Base-by-base conservation (phyloP, 2,113 vertebrate species). In the Semnornis frantzii region DNA sequence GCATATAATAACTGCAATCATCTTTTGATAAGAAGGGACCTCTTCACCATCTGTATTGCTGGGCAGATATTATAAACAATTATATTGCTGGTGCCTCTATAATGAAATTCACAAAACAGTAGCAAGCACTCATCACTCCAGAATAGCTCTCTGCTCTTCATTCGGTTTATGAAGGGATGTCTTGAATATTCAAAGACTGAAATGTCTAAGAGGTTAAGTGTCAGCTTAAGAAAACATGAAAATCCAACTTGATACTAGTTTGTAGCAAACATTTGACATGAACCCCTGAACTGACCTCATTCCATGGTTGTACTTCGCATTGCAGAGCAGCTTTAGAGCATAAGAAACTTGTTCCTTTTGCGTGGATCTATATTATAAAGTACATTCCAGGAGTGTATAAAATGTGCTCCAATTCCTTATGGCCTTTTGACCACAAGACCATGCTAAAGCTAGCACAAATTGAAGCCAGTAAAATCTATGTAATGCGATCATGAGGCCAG, bases 21-120 rank as follows among this genome's bases (percentile, higher is more conserved):
- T 92, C 71, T 89, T 93, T 92, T 87, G 30, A 34, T 71, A 92
- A 77, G 66, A 87, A 87, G 33, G 69, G 52, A 82, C 24, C 79
- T 74, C 50, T 92, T 87, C 91, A 85, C 74, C 91, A 95, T 92
- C 89, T 96, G 89, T 87, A 77, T 89, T 92, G 44, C 85, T 81
- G 94, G 59, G 42, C 71, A 85, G 72, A 91, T 94, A 87, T 77
- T 89, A 58, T 48, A 87, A 92, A 91, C 82, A 93, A 94, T 83
- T 93, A 93, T 75, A 82, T 30, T 0, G 54, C 87, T 93, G 87
- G 93, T 68, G 84, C 24, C 44, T 87, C 31, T 94, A 71, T 93
- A 93, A 90, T 71, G 37, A 85, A 87, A 87, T 89, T 87, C 91
- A 85, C 57, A 91, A 85, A 92, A 87, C 85, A 96, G 91, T 50